Evolutionary conservation across 1,140 invertebrate genomes (phyloP).

Genomic region (Drosophila prosaltans): DNA sequence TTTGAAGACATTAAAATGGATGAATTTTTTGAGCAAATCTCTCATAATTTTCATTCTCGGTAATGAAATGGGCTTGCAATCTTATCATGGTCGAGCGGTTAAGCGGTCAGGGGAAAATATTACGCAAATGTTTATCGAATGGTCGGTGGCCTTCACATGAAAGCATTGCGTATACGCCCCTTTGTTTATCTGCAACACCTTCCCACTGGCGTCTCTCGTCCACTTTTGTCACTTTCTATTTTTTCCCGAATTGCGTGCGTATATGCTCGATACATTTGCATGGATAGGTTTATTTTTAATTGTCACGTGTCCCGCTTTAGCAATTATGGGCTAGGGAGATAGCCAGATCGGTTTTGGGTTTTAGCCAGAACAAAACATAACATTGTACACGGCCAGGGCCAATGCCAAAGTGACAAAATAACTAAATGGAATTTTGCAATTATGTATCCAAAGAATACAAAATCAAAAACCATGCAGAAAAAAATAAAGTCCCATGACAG

Average conservation of each 20-base stretch:
- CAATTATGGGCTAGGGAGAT: slow-evolving; percentile 13
- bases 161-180: slow-evolving; percentile 54
- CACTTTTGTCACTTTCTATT: slow-evolving; percentile 41
- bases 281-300: slow-evolving; percentile 59
- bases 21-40: background rate
- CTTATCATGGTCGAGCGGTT: background rate
- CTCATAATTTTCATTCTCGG: background rate
- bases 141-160: slow-evolving; percentile 25
- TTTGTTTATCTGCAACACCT: slow-evolving; percentile 11
- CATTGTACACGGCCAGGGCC: slow-evolving; percentile 35
- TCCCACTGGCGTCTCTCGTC: slow-evolving; percentile 17
- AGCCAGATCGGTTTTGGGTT: background rate
- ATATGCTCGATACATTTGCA: slow-evolving; percentile 34
- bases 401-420: slow-evolving; percentile 50
- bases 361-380: slow-evolving; percentile 29
- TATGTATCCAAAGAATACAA: slow-evolving; percentile 36
- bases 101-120: slow-evolving; percentile 2
- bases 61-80: background rate
- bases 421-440: slow-evolving; percentile 45
- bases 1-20: background rate
- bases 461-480: background rate
- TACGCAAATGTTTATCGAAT: slow-evolving; percentile 36
- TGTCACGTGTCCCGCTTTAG: slow-evolving; percentile 61
- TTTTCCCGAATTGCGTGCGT: slow-evolving; percentile 32
- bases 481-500: slow-evolving; percentile 4